Evolutionary conservation across 2,888 invertebrate genomes (phyloP).

Genomic region (Scaptomyza cyrtandrae): DNA sequence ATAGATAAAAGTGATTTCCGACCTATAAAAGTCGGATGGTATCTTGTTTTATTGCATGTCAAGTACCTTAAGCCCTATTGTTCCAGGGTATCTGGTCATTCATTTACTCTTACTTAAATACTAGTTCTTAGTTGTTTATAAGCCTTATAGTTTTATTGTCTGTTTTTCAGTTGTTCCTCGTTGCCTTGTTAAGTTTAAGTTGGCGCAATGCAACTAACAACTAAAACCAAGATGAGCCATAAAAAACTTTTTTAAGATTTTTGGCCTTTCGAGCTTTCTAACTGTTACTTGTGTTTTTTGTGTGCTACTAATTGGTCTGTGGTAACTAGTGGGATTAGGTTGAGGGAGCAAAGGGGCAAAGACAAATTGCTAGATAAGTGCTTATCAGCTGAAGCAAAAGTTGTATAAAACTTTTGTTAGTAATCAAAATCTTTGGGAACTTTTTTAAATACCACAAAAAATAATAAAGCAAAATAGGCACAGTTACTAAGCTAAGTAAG

Average conservation of each 20-base stretch:
- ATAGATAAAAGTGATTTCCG: constrained; percentile 1
- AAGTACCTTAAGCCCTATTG: not conserved
- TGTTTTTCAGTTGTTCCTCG: constrained; percentile 11
- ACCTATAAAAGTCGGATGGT: not conserved
- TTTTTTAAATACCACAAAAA: not conserved
- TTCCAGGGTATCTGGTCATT: constrained; percentile 2
- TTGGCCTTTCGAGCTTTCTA: constrained; percentile 32
- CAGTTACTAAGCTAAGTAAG: too few species aligned
- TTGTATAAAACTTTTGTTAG: constrained; percentile 34
- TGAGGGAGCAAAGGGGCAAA: not conserved
- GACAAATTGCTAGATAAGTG: constrained; percentile 27
- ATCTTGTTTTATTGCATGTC: not conserved
- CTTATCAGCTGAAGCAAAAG: constrained; percentile 36
- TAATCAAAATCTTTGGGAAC: constrained; percentile 13
- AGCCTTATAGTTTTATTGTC: constrained; percentile 24
- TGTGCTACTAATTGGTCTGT: constrained; percentile 56
- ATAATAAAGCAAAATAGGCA: not conserved
- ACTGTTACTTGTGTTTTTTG: constrained; percentile 38
- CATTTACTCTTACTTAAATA: constrained; percentile 2
- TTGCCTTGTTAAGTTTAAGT: constrained; percentile 56
- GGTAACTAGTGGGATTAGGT: constrained; percentile 15
- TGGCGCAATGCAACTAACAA: constrained; percentile 67
- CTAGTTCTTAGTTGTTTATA: constrained; percentile 31
- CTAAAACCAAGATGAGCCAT: constrained; percentile 37
- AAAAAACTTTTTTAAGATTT: constrained; percentile 48